Evolutionary conservation across 2,113 vertebrate genomes (phyloP), one percentile per base, ranked within the genome.

Genomic region (Prochilodus magdalenae): DNA sequence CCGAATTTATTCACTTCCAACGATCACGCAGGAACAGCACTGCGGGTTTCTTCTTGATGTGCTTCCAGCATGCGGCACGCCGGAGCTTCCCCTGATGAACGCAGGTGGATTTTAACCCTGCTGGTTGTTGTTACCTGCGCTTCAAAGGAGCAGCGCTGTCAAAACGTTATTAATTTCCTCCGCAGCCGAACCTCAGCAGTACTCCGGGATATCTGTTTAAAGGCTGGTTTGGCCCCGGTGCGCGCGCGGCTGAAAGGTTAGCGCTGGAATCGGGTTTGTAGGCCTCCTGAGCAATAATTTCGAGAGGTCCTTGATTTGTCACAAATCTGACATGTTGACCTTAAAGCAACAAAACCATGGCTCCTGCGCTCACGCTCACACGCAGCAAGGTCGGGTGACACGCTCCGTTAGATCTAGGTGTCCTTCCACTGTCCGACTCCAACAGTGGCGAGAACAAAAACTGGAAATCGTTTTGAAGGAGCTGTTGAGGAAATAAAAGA

Each of bases 401-500:
- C 33, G 80, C 83, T 84, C 76, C 63, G 60, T 83, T 79, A 79
- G 75, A 66, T 62, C 44, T 77, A 72, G 66, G 40, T 73, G 80
- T 77, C 74, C 40, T 75, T 55, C 57, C 18, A 80, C 65, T 83
- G 83, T 85, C 86, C 22, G 49, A 84, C 75, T 78, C 51, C 83
- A 33, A 27, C 47, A 75, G 57, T 69, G 51, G 63, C 36, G 60
- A 77, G 8, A 27, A 55, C 36, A 82, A 40, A 59, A 80, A 63
- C 27, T 26, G 40, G 49, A 75, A 82, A 81, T 86, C 40, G 30
- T 83, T 87, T 76, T 87, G 83, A 87, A 82, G 73, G 71, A 80
- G 20, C 78, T 77, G 77, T 49, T 79, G 71, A 78, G 30, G 36
- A 74, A 82, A 78, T 83, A 65, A 83, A 79, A 33, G 78, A 77